Base-by-base conservation (phyloP, 2,888 invertebrate genomes). In the Coronaproctus castanopsis region DNA sequence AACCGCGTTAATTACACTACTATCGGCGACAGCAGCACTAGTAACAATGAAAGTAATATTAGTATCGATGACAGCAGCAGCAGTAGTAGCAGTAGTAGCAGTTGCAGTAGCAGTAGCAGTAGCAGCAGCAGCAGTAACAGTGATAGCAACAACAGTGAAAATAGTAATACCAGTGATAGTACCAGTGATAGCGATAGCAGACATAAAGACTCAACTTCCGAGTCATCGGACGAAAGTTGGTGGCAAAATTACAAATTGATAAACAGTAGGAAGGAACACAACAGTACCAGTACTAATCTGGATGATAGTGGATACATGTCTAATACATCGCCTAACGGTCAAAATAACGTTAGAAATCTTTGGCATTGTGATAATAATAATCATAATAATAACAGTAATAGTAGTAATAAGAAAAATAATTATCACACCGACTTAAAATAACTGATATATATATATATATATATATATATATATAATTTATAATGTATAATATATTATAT, bases 221-320 rank as follows among this genome's bases (percentile, higher is more conserved):
- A 50, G 24, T 59, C 59, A 18, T 59, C 59, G 21, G 59, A 59
- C n/a, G 55, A 59, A 21, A 59, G 59, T 20, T 59, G 59, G 59
- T 59, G 59, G 59, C 55, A 56, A 19, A 22, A 51, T 36, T 59
- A 59, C 48, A 24, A 59, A 36, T 51, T 21, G 19, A 20, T 55
- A 19, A 59, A 59, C 20, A 56, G 55, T 18, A 8, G 14, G 8
- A 8, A 36, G 8, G 36, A 36, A 8, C 5, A 36, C 14, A 36
- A 36, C 14, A 36, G 36, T 14, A 36, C 8, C 36, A 14, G 36
- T 36, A 14, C 14, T 36, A 5, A 36, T 36, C 55, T 36, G 52
- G 56, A 59, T 23, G 59, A 59, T 21, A 59, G 59, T 52, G 59
- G 59, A 21, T 59, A 59, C 48, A 55, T 59, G 52, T 59, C 59